Percentiles rank a stretch among this genome's conserved stretches.
Conservation (phyloP, 1,140 invertebrate genomes). For the Drosophila willistoni region DNA sequence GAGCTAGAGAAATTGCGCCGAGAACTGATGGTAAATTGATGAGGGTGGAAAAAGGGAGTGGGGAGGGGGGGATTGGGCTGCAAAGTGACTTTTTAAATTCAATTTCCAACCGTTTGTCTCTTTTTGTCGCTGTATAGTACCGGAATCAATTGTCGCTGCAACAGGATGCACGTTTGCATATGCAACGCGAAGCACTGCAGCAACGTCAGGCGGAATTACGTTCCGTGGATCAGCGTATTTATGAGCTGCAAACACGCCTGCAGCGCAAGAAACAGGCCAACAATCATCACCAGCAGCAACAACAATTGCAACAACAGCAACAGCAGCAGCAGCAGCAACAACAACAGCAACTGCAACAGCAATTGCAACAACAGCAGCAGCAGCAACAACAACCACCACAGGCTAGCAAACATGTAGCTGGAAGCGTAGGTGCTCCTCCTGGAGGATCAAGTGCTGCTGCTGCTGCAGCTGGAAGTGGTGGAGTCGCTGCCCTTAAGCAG, state of each 20-base stretch:
- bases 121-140: slow-evolving; percentile 88
- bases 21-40: slow-evolving; percentile 93
- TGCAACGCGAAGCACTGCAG: slow-evolving; percentile 93
- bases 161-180: slow-evolving; percentile 93
- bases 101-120: not conserved
- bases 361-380: slow-evolving; percentile 4
- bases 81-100: slow-evolving; percentile 9
- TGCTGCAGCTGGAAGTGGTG: slow-evolving; percentile 29
- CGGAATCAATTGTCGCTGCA: slow-evolving; percentile 98
- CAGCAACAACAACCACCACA: slow-evolving; percentile 33
- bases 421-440: not conserved
- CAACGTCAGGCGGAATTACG: slow-evolving; percentile 95
- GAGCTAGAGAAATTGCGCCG: slow-evolving; percentile 95
- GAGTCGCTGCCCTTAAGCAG: slow-evolving; percentile 76
- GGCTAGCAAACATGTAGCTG: slow-evolving; percentile 19
- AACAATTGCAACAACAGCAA: slow-evolving; percentile 60
- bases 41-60: not conserved
- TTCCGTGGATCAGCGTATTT: slow-evolving; percentile 95
- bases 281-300: slow-evolving; percentile 68
- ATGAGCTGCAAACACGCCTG: slow-evolving; percentile 94
- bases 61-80: not conserved
- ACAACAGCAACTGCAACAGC: slow-evolving; percentile 54
- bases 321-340: slow-evolving; percentile 51
- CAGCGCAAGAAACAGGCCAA: slow-evolving; percentile 91
- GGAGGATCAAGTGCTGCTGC: not conserved